Conservation (phyloP, 1,140 invertebrate genomes). For the Zophobas atratus region DNA sequence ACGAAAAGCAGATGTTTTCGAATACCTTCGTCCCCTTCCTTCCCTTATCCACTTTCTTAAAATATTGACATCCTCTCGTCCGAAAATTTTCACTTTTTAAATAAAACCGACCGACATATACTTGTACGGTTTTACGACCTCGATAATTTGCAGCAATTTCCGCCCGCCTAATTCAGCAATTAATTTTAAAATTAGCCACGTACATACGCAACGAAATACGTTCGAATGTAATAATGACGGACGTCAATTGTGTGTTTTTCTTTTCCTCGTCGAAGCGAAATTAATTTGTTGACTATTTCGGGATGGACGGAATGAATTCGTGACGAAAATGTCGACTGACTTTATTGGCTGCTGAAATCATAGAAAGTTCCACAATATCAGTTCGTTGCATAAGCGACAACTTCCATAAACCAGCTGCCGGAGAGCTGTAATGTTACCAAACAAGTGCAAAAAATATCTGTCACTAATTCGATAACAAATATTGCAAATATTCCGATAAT, state of each 20-base stretch:
- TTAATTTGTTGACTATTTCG: conserved; percentile 1
- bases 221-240: conserved; percentile 23
- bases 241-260: conserved; percentile 30
- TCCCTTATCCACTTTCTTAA: neutral
- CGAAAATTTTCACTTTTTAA: neutral
- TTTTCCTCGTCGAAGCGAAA: neutral
- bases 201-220: conserved; percentile 24
- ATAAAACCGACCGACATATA: neutral
- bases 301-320: neutral
- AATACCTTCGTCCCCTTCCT: conserved; percentile 38
- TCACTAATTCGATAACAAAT: conserved; percentile 34
- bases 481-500: conserved; percentile 29
- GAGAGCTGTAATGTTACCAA: conserved; percentile 17
- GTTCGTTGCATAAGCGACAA: conserved; percentile 18
- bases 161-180: conserved; percentile 33
- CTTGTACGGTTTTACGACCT: conserved; percentile 27
- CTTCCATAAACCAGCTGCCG: conserved; percentile 5
- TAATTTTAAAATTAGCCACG: conserved; percentile 33
- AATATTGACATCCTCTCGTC: neutral
- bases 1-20: conserved; percentile 41
- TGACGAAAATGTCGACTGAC: neutral
- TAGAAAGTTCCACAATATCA: conserved; percentile 35
- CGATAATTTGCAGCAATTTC: conserved; percentile 38
- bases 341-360: conserved; percentile 14
- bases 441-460: conserved; percentile 35